Percentiles rank a stretch among this genome's conserved stretches.
Conservation (phyloP, 2,797 vertebrate species). For the Gymnoscopelus braueri region DNA sequence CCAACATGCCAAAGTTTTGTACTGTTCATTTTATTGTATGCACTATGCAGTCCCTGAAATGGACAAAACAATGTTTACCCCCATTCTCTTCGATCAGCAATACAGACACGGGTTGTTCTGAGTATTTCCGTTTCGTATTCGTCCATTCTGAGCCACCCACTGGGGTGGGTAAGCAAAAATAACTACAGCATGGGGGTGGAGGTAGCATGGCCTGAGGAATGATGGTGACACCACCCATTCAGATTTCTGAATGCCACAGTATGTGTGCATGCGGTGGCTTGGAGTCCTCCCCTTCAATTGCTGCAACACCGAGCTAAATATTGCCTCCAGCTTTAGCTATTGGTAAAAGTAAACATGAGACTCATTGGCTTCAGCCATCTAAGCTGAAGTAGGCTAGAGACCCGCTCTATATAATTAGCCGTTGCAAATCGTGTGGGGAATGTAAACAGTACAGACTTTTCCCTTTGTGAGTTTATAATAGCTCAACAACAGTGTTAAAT, state of each 20-base stretch:
- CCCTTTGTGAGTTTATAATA: too few relatives aligned
- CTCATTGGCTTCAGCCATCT: neutral
- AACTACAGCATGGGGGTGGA: constrained; percentile 67
- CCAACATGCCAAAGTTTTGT: neutral
- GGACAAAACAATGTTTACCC: neutral
- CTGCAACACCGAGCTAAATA: constrained; percentile 36
- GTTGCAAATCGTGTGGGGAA: too few relatives aligned
- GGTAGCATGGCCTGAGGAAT: constrained; percentile 58
- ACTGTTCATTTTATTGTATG: constrained; percentile 1
- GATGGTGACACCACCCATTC: constrained; percentile 68
- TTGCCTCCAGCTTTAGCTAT: constrained; percentile 40
- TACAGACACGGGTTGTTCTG: neutral
- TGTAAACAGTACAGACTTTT: too few relatives aligned
- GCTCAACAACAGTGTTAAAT: too few relatives aligned
- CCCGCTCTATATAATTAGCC: too few relatives aligned
- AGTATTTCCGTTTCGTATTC: constrained; percentile 41
- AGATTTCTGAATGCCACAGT: constrained; percentile 46
- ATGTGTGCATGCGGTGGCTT: constrained; percentile 25
- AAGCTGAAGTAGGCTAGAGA: too few relatives aligned
- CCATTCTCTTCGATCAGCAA: too few relatives aligned
- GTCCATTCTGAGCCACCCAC: constrained; percentile 44
- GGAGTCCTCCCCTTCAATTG: constrained; percentile 20
- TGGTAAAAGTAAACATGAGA: constrained; percentile 50
- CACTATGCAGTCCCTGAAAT: neutral
- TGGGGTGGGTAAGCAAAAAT: constrained; percentile 63